Evolutionary conservation across 2,797 vertebrate species (phyloP).

Genomic region (Parauchenoglanis ngamensis): DNA sequence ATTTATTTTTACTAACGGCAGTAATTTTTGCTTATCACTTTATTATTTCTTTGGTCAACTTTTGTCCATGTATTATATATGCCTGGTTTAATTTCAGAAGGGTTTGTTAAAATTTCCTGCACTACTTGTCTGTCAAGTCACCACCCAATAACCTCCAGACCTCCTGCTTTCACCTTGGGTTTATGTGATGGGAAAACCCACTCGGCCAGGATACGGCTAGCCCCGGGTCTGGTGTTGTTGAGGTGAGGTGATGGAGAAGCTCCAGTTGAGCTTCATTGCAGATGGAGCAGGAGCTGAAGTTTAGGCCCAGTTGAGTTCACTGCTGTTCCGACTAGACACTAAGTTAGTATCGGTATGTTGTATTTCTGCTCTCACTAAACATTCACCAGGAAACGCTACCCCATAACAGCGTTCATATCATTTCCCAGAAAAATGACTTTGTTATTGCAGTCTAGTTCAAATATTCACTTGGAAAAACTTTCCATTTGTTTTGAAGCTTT

Average conservation of each 20-base stretch:
- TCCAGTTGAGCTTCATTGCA: neutral
- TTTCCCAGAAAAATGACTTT: neutral
- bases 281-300: neutral
- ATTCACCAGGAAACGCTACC: neutral
- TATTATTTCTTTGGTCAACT: neutral
- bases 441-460: neutral
- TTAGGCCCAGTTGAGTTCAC: neutral
- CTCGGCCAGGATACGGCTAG: no score
- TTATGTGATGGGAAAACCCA: neutral
- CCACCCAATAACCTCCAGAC: neutral
- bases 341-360: neutral
- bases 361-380: neutral
- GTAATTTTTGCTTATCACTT: neutral
- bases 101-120: neutral
- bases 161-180: neutral
- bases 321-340: neutral
- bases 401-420: neutral
- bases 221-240: neutral
- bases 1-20: neutral
- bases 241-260: neutral
- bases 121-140: neutral
- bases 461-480: constrained; percentile 6
- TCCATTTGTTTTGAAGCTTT: constrained; percentile 9
- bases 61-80: neutral
- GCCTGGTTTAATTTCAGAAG: neutral